Evolutionary conservation across 2,888 invertebrate species (phyloP), one percentile per base, ranked within the genome.

Genomic region (Eupeodes latifasciatus): DNA sequence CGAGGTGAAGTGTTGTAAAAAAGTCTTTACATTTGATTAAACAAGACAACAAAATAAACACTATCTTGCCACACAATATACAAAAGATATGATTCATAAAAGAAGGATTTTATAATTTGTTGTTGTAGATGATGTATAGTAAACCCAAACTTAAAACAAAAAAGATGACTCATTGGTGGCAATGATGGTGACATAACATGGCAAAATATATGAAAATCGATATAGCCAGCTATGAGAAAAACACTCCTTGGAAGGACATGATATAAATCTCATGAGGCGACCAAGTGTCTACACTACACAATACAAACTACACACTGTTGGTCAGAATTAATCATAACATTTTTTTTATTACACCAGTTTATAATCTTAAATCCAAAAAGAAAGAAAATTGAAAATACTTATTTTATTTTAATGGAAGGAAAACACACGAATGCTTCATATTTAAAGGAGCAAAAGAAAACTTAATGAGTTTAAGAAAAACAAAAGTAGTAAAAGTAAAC

Each of bases 251-350:
- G 59, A 72, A 72, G 72, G 72, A 72, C 72, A 59, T 59, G 19
- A 12, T 11, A 47, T 44, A 19, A 11, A 67, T 51, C 16, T 2
- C 14, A 19, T 2, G 9, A 19, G 71, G 71, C 55, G 71, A 55
- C 71, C 55, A 55, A 55, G 40, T 44, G 71, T 71, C 71, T 71
- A 19, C 53, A 5, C 5, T 27, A 44, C 16, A 53, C 27, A 27
- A 27, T 27, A 27, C 27, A 27, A 27, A 27, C 27, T 27, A 27
- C 36, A 51, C 19, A 4, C 16, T 40, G 40, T 40, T 44, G 44
- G 10, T 27, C 53, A 55, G 14, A 71, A 12, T 53, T 71, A 71
- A 55, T 71, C 71, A 71, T 71, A 55, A 55, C 44, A 71, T 71
- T 34, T 55, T 55, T 71, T 55, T 55, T 71, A 53, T 44, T 14